Base-by-base conservation (phyloP, 2,888 invertebrate genomes). In the Lomographa bimaculata region DNA sequence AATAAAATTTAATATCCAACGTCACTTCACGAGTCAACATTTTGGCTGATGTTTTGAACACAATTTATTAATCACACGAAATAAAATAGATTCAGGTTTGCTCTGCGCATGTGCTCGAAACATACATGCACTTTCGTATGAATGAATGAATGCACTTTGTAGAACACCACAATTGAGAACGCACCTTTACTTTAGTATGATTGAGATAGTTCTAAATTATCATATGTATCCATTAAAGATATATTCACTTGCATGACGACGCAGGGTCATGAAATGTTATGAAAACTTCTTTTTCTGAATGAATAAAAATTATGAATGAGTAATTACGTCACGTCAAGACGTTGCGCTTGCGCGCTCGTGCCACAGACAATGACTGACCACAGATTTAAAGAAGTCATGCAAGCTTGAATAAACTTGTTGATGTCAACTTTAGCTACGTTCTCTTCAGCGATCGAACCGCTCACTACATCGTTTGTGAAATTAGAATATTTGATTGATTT, bases 271-370 rank as follows among this genome's bases (percentile, higher is more conserved):
- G 72, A 70, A 74, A 74, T 77, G 73, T 75, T 76, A 70, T 70
- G 72, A 63, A 71, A 70, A 67, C 64, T 64, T 65, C 57, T 75
- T 71, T 66, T 69, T 64, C 72, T 81, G 75, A 87, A 84, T 85
- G 86, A 86, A 83, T 77, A 83, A 83, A 85, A 89, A 83, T 76
- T 78, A 89, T 89, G 89, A 89, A 89, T 89, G 89, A 79, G 74
- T 74, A 81, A 85, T 86, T 86, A 89, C 89, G 87, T 89, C 87
- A 87, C 84, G 76, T 78, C 77, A 77, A 77, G 71, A 76, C 72
- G 72, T 75, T 74, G 85, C 84, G 84, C 82, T 72, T 84, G 84
- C 82, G 82, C 83, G 80, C 20, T 9, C 16, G 25, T 11, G 7
- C 19, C 37, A 33, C 18, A 24, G 56, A 43, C 46, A 40, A n/a